Evolutionary conservation across 1,140 invertebrate genomes (phyloP), one percentile per base, ranked within the genome.

Genomic region (Caerostris darwini): DNA sequence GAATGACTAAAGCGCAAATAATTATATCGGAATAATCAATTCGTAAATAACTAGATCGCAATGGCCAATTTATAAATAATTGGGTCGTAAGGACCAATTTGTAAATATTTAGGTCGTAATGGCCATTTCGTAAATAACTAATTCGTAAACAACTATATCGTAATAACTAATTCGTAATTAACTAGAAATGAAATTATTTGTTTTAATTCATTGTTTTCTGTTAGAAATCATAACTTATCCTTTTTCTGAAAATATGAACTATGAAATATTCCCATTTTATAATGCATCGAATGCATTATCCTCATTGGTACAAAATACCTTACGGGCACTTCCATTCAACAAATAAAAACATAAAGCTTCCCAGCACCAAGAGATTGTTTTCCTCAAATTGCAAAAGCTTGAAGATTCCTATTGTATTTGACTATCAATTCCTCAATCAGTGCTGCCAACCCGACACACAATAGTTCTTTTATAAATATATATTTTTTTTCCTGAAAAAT

Each of bases 401-500:
- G 10, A 50, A 50, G 34, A 12, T 53, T 77, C 53, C 34, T 77
- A 50, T 77, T 10, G 71, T 50, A 53, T 77, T 77, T 77, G 71
- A 77, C 71, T 77, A 77, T 77, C 71, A 77, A 77, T 77, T 77
- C 34, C 10, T 50, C 50, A 77, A 77, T 77, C 71, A 77, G 71
- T 17, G 61, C n/a, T n/a, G n/a, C 61, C 14, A 67, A n/a, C 6
- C 3, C 71, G 19, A 77, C 34, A 5, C 3, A 50, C 8, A 77
- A 19, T 19, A 7, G 14, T 69, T 69, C 17, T 19, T n/a, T 69
- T 19, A 19, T 19, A 5, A 3, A 8, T 71, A 19, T n/a, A n/a
- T 7, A 0, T 69, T 71, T 19, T n/a, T 77, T 77, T 53, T 34
- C 53, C 8, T 5, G 34, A 34, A 34, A 34, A 34, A 34, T 50